phyloP scores from a whole-genome alignment of 1,140 invertebrate species.

The Atta cephalotes region DNA sequence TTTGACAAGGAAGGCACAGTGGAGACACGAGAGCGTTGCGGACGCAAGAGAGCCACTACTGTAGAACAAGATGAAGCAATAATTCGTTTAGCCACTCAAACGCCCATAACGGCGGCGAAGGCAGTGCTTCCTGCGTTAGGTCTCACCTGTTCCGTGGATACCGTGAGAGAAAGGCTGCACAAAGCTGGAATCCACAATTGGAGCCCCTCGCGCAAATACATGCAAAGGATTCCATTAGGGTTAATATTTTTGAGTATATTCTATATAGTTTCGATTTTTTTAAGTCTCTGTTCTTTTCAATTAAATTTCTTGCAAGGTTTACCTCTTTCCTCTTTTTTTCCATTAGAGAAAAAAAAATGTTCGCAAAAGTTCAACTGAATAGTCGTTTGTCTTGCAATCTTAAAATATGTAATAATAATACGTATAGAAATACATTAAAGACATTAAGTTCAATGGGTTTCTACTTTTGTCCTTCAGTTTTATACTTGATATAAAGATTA shows the following conservation, averaged over 20 bases:
- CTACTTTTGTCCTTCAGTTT: neutral
- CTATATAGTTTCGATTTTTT: too few species aligned
- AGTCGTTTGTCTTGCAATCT: too few species aligned
- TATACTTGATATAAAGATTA: neutral
- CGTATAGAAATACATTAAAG: neutral
- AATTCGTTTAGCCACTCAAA: conserved; percentile 82
- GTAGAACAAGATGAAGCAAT: conserved; percentile 84
- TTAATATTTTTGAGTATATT: conserved; percentile 65
- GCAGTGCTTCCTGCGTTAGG: conserved; percentile 84
- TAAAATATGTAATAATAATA: too few species aligned
- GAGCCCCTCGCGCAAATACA: conserved; percentile 85
- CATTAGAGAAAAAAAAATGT: too few species aligned
- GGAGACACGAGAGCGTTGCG: conserved; percentile 84
- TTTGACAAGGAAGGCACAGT: conserved; percentile 85
- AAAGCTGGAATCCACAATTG: conserved; percentile 86
- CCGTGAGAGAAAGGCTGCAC: conserved; percentile 83
- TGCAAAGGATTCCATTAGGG: conserved; percentile 84
- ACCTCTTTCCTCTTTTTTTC: too few species aligned
- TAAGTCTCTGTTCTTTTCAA: too few species aligned
- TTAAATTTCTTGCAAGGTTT: too few species aligned
- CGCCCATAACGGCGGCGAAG: conserved; percentile 84
- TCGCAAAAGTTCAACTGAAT: too few species aligned
- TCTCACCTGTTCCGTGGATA: conserved; percentile 84
- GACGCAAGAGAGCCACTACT: conserved; percentile 85
- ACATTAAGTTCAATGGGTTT: neutral